phyloP scores from a whole-genome alignment of 2,113 vertebrate genomes.

The Serranochromis macrocephalus region DNA sequence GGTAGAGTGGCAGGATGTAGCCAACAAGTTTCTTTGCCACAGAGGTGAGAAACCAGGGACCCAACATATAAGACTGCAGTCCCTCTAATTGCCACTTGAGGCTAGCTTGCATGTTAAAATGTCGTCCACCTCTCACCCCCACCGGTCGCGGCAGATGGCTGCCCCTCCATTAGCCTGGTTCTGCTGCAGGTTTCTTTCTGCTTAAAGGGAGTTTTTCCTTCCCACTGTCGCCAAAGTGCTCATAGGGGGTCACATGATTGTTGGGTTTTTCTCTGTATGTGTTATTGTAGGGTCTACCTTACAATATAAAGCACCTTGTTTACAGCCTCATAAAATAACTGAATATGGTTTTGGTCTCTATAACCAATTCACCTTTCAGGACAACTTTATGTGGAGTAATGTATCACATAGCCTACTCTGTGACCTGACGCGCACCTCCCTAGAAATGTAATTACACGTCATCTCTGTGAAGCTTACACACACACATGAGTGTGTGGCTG shows the following conservation, averaged over 20 bases:
- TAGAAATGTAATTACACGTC: not conserved
- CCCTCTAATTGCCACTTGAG: not conserved
- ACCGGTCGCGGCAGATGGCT: not conserved
- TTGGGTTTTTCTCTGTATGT: not conserved
- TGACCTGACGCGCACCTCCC: not conserved
- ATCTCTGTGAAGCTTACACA: not conserved
- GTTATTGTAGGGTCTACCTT: not conserved
- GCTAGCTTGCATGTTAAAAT: not conserved
- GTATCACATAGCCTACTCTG: not conserved
- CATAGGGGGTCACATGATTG: not conserved
- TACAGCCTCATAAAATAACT: not conserved
- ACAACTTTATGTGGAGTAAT: not conserved
- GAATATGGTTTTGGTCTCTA: not conserved
- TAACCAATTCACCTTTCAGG: not conserved
- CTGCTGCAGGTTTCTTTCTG: not conserved
- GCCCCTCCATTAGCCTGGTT: not conserved
- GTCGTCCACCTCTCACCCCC: not conserved
- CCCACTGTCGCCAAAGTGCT: not conserved
- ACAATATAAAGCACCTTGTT: not conserved
- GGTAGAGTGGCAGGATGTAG: not conserved
- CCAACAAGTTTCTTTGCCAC: not conserved
- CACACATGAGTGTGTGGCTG: not conserved
- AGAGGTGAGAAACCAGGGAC: not conserved
- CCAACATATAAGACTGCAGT: not conserved
- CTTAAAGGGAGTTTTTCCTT: not conserved